Evolutionary conservation across 2,797 vertebrate genomes (phyloP).

Genomic region (Emydoidea blandingii): DNA sequence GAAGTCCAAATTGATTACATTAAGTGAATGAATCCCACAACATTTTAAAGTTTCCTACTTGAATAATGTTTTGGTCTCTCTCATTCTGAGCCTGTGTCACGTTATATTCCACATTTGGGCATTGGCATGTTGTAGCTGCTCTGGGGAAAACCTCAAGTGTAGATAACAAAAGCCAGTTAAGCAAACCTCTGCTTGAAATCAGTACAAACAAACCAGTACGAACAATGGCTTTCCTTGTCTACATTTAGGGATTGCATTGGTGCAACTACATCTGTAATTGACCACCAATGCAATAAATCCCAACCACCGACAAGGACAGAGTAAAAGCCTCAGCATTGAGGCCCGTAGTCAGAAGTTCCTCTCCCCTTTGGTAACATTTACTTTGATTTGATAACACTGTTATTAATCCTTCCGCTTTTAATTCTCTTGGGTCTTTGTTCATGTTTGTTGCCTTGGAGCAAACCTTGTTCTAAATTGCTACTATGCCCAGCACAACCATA

Average conservation of each 20-base stretch:
- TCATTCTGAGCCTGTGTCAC: not conserved
- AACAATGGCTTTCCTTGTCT: not conserved
- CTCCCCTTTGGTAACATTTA: conserved; percentile 7
- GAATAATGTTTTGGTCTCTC: not conserved
- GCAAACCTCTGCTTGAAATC: conserved; percentile 12
- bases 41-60: not conserved
- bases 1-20: not conserved
- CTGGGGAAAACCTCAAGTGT: not conserved
- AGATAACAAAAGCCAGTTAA: not conserved
- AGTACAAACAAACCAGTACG: not conserved
- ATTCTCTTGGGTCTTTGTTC: conserved; percentile 59
- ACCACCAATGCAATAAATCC: not conserved
- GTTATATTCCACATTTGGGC: not conserved
- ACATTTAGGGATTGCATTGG: not conserved
- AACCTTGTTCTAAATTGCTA: conserved; percentile 47
- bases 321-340: not conserved
- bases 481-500: not conserved
- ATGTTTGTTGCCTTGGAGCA: conserved; percentile 65
- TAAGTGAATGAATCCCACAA: not conserved
- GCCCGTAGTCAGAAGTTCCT: conserved; percentile 1
- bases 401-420: conserved; percentile 47
- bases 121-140: not conserved
- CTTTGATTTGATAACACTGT: conserved; percentile 61
- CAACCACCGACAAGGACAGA: not conserved
- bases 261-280: not conserved